Evolutionary conservation across 2,888 invertebrate species (phyloP).

Genomic region (Campoplex nolae): DNA sequence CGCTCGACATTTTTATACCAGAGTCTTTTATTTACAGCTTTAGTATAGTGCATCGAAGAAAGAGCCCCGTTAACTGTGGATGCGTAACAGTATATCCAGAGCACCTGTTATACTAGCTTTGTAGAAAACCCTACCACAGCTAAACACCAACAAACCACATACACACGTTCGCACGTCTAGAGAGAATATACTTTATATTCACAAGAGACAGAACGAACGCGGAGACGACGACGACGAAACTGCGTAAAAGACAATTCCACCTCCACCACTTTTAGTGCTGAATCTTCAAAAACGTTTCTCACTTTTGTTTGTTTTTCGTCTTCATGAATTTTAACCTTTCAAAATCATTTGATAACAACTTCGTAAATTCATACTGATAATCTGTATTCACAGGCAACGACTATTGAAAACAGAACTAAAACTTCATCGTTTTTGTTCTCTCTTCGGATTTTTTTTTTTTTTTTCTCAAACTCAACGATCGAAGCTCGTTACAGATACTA

Average conservation of each 20-base stretch:
- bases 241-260: neutral
- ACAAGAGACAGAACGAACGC: slow-evolving; percentile 1
- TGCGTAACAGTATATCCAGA: slow-evolving; percentile 70
- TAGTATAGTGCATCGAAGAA: slow-evolving; percentile 56
- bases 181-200: neutral
- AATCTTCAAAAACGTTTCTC: neutral
- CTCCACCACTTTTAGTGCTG: neutral
- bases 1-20: slow-evolving; percentile 30
- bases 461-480: neutral
- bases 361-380: neutral
- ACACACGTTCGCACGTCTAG: slow-evolving; percentile 18
- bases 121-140: slow-evolving; percentile 19
- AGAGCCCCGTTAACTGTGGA: slow-evolving; percentile 71
- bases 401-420: neutral
- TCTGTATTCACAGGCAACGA: too few relatives aligned
- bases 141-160: neutral
- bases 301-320: neutral
- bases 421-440: neutral
- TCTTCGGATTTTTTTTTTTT: neutral
- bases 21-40: slow-evolving; percentile 42
- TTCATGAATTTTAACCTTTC: neutral
- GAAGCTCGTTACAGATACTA: neutral
- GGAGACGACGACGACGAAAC: neutral
- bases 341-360: neutral
- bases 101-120: slow-evolving; percentile 66